Evolutionary conservation across 2,113 vertebrate genomes (phyloP).

Genomic region (Etheostoma cragini): DNA sequence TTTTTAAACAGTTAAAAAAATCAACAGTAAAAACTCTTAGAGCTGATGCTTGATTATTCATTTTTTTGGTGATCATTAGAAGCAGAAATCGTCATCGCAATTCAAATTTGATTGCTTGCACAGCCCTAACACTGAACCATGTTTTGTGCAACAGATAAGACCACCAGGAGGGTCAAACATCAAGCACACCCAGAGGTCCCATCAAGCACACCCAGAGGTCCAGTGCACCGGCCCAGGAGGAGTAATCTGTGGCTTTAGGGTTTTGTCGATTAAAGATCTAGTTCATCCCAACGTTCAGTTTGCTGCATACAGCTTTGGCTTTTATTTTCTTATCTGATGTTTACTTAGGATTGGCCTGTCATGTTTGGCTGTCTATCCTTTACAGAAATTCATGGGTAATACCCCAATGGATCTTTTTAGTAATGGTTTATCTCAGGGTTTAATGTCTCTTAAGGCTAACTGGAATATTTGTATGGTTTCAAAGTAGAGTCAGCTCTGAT

Average conservation of each 20-base stretch:
- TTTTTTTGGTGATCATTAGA: too few relatives aligned
- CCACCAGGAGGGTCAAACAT: slow-evolving; percentile 38
- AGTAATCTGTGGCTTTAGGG: slow-evolving; percentile 15
- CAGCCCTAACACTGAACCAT: background rate
- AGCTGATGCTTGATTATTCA: too few relatives aligned
- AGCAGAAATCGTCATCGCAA: too few relatives aligned
- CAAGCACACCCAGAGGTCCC: slow-evolving; percentile 21
- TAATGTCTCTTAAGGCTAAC: background rate
- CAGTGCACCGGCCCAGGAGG: slow-evolving; percentile 17
- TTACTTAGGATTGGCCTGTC: background rate
- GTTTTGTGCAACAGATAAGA: slow-evolving; percentile 33
- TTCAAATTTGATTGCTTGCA: too few relatives aligned
- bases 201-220: slow-evolving; percentile 31
- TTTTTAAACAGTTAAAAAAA: too few relatives aligned
- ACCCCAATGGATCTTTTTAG: background rate
- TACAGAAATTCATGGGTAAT: background rate
- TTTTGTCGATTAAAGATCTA: background rate
- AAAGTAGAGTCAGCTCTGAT: slow-evolving; percentile 22
- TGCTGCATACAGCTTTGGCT: slow-evolving; percentile 28
- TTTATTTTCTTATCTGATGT: slow-evolving; percentile 30
- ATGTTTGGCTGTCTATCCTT: slow-evolving; percentile 14
- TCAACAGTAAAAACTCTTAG: too few relatives aligned
- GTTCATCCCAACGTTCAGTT: slow-evolving; percentile 13
- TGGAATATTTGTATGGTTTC: slow-evolving; percentile 17
- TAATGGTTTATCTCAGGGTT: background rate